These are phyloP conservation scores for Vanessa cardui DNA, from an alignment of 2,888 invertebrate species.

Conservation along the genomic window DNA sequence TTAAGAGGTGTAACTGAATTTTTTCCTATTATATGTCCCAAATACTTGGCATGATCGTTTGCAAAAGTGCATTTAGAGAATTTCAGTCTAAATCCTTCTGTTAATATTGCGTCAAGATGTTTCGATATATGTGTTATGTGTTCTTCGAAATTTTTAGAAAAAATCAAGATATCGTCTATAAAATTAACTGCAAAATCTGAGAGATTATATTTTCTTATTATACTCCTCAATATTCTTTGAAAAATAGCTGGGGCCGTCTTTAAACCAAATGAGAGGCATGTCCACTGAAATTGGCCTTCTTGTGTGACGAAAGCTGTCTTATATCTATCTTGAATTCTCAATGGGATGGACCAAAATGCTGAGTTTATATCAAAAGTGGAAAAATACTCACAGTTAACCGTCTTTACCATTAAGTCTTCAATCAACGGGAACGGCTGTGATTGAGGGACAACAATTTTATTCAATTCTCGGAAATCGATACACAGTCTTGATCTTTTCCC, in stretches of 20 bases:
- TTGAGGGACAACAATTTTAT: not conserved
- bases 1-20: too few species aligned
- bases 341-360: too few species aligned
- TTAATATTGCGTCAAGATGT: slow-evolving; percentile 35
- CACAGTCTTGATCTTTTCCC: slow-evolving; percentile 41
- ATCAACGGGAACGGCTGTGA: not conserved
- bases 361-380: too few species aligned
- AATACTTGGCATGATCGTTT: too few species aligned
- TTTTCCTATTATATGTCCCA: too few species aligned
- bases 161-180: slow-evolving; percentile 37
- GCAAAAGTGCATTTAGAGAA: too few species aligned
- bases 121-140: slow-evolving; percentile 32
- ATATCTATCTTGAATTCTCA: too few species aligned
- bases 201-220: slow-evolving; percentile 13
- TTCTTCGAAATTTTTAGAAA: slow-evolving; percentile 37
- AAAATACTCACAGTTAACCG: not conserved
- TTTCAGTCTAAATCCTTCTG: too few species aligned
- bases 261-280: not conserved
- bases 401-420: not conserved
- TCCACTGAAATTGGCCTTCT: not conserved
- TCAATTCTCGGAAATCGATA: slow-evolving; percentile 42
- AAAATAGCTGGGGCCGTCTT: not conserved
- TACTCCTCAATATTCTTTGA: not conserved
- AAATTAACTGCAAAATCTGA: slow-evolving; percentile 34
- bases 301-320: not conserved